Base-by-base conservation (phyloP, 2,113 vertebrate species). In the Chamaetylas fuelleborni region DNA sequence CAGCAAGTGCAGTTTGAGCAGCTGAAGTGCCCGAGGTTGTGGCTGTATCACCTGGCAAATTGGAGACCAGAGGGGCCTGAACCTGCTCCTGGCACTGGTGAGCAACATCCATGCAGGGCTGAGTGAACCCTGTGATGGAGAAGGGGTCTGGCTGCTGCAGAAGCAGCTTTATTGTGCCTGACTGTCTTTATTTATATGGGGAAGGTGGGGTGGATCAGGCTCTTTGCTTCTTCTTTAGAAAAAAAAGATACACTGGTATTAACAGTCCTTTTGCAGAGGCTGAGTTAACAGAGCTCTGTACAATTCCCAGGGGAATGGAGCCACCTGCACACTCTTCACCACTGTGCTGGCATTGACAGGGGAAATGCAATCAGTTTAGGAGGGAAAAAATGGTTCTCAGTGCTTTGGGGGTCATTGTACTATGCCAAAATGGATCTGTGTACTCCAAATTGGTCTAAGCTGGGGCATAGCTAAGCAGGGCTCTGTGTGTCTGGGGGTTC, bases 31-130 rank as follows among this genome's bases (percentile, higher is more conserved):
- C 54, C 14, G 12, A 17, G 31, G 22, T 3, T 51, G 56, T 13
- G n/a, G 31, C n/a, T 81, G 12, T 29, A 6, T 43, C 31, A 4
- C 15, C 40, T 8, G 47, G 12, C 2, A 54, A 48, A 18, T 2
- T 29, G 26, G 36, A 70, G 34, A 81, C 42, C 42, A 81, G 56
- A 85, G 40, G 6, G 33, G 28, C 28, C 53, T 61, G 31, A 53
- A 31, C 7, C 26, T 47, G 48, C 17, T 80, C 18, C 43, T 79
- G 60, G 17, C 19, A 10, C 5, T 19, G 31, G 14, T 42, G 45
- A n/a, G 25, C 22, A 66, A 23, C 2, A 1, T 11, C 29, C 8
- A 0, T 0, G 8, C 18, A 54, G 29, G 33, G 38, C 42, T 81
- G 47, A 66, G 42, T 8, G 15, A 88, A 15, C 4, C 4, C 19